Evolutionary conservation across 2,888 invertebrate genomes (phyloP), one percentile per base, ranked within the genome.

Genomic region (Morpho achilles): DNA sequence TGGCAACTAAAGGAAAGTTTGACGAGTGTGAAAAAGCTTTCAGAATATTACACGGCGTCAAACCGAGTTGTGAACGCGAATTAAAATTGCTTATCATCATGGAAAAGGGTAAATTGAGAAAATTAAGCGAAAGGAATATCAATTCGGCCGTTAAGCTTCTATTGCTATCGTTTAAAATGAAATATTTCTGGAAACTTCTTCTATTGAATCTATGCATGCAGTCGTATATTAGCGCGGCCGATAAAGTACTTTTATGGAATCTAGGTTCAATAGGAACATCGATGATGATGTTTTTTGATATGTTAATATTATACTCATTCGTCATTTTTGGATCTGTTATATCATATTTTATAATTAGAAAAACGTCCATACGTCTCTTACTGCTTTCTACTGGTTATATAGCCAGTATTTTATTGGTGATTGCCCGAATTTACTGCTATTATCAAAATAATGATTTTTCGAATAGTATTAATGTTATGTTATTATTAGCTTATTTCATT

Each of bases 141-240:
- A 45, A 32, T 3, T 49, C 32, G 23, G 44, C 48, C 22, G 41
- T 49, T 6, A 50, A 46, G 45, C 59, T 59, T 9, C 32, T 62
- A 5, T 46, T 50, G 8, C 46, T 51, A 7, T 60, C 65, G 41
- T 59, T 56, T 41, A 56, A 48, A n/a, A 58, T 55, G 43, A 59
- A 54, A 6, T 64, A 62, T n/a, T 62, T 62, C 32, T 62, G 62
- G 64, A 58, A 61, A 7, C 46, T 64, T 5, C 16, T 64, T 0
- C 1, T 60, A 2, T 10, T 64, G 8, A 56, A 60, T 45, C 42
- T 50, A 2, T 51, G 62, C 8, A 62, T 65, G 6, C 45, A 49
- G 32, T 42, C 61, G 0, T 66, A 66, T 9, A 43, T 64, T 8
- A 58, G 62, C 7, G 67, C 67, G 0, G 62, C 61, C 10, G 66